Conservation (phyloP, 2,113 vertebrate genomes). For the Empidonax alnorum region DNA sequence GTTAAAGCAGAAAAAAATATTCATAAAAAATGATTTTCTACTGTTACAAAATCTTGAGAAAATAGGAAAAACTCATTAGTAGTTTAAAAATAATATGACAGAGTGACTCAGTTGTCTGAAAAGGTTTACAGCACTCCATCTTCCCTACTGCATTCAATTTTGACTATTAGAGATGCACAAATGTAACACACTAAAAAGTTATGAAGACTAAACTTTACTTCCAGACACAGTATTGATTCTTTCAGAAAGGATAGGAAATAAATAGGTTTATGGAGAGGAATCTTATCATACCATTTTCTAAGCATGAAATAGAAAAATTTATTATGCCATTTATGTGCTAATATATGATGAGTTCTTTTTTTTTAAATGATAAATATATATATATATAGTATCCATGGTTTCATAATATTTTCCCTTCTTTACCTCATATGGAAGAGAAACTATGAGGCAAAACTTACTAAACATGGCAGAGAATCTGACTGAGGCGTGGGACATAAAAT, state of each 20-base stretch:
- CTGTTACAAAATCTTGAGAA: not conserved
- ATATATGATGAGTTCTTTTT: not conserved
- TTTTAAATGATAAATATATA: not conserved
- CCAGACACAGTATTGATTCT: not conserved
- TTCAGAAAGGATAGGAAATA: not conserved
- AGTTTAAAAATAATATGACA: not conserved
- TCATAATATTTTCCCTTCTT: constrained; percentile 10
- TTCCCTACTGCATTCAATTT: not conserved
- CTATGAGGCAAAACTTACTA: not conserved
- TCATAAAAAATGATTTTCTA: not conserved
- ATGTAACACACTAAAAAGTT: not conserved
- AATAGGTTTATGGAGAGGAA: not conserved
- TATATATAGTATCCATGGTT: not conserved
- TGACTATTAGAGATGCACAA: not conserved
- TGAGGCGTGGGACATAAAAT: not conserved
- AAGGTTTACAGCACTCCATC: not conserved
- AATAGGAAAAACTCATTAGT: not conserved
- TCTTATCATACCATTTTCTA: not conserved
- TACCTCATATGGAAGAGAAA: not conserved
- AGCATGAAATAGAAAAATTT: not conserved
- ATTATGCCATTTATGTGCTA: not conserved
- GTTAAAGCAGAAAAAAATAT: not conserved
- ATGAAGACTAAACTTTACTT: not conserved
- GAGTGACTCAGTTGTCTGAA: not conserved
- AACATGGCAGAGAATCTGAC: not conserved